These are phyloP conservation scores for Caiman crocodilus DNA, from an alignment of 2,797 vertebrate species.

Conservation along the genomic window DNA sequence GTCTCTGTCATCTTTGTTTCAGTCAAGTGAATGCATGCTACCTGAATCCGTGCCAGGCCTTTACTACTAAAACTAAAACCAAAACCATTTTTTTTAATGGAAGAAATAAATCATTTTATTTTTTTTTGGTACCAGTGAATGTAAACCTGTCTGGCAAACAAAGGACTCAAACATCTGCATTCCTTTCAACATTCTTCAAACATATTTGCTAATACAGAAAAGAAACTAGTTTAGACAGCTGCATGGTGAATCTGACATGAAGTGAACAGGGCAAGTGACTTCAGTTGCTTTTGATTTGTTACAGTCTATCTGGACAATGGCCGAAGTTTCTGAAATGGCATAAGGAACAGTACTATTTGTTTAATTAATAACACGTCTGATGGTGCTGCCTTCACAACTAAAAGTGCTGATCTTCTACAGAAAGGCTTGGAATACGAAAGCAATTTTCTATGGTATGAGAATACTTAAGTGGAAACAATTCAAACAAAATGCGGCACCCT, in stretches of 20 bases:
- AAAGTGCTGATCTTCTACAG: not conserved
- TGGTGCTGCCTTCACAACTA: not conserved
- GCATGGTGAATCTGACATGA: not conserved
- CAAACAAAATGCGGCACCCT: no score
- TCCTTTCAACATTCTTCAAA: not conserved
- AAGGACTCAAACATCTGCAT: not conserved
- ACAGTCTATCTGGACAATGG: not conserved
- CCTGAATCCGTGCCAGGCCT: constrained; percentile 5
- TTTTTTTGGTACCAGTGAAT: not conserved
- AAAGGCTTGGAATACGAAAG: no score
- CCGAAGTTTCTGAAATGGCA: not conserved
- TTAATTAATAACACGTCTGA: not conserved
- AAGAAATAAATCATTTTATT: constrained; percentile 18
- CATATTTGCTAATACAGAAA: not conserved
- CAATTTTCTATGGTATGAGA: no score
- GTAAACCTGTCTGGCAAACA: not conserved
- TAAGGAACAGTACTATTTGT: not conserved
- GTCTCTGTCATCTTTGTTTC: constrained; percentile 22
- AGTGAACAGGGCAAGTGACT: constrained; percentile 25
- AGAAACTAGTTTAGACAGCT: constrained; percentile 17
- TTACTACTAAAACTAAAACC: not conserved
- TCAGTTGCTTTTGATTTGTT: not conserved
- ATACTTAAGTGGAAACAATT: no score
- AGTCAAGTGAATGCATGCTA: not conserved
- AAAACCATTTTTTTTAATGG: not conserved